Base-by-base conservation (phyloP, 2,888 invertebrate species). In the Apamea sordens region DNA sequence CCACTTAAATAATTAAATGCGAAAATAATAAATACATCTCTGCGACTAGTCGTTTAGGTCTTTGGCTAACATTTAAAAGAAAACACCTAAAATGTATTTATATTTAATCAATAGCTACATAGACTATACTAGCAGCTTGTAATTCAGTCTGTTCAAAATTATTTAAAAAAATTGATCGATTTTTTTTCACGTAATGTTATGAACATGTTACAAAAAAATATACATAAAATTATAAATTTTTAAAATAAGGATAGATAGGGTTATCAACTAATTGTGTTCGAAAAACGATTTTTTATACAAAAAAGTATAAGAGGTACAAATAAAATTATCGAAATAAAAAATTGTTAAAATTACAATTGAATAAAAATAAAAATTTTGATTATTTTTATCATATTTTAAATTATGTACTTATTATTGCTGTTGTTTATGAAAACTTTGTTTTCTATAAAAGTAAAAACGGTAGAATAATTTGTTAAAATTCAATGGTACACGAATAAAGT, bases 31-130 rank as follows among this genome's bases (percentile, higher is more conserved):
- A 94, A 94, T 94, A 94, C 90, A 89, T 88, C 71, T 93, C 91
- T 91, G 90, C 95, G 96, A 96, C 96, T 96, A 96, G 96, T 92
- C 89, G 92, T 92, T 91, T 90, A 93, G 89, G 93, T 96, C 96
- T 96, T 96, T 96, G 96, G 96, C 94, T 94, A 94, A 92, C 94
- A 93, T 95, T 93, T 77, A 80, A 85, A 89, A 78, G 79, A 89
- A 88, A 89, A 88, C 76, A 86, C 69, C 80, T 82, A 88, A 79
- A 84, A 84, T 83, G 79, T 84, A 84, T 88, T 84, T 80, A 84
- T 83, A 84, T 76, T 79, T 73, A 84, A 79, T 82, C 44, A 84
- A 80, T 63, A 74, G 71, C 73, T 83, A 83, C 75, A 65, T 47
- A 47, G 47, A 47, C 47, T 47, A 41, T 36, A 76, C 72, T 73